Conservation (phyloP, 2,888 invertebrate genomes). For the Philereme vetulata region DNA sequence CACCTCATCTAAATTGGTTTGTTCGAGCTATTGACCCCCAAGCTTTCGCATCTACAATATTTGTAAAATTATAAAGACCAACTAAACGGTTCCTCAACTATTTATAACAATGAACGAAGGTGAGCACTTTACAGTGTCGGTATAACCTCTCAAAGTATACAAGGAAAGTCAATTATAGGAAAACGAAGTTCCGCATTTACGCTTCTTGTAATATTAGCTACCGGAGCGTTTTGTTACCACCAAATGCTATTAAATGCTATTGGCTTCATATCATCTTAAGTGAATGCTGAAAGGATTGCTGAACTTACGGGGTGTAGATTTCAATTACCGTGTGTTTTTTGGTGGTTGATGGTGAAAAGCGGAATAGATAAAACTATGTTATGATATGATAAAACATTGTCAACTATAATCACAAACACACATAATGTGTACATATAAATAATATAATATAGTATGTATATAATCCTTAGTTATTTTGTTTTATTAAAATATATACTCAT, state of each 20-base stretch:
- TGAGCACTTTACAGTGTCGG: conserved; percentile 36
- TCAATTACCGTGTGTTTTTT: background rate
- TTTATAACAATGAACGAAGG: conserved; percentile 34
- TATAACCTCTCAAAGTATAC: conserved; percentile 48
- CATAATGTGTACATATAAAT: too few species aligned
- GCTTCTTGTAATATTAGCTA: conserved; percentile 5
- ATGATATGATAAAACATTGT: too few species aligned
- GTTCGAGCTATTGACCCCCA: too few species aligned
- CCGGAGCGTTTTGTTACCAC: conserved; percentile 3
- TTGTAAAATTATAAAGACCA: background rate
- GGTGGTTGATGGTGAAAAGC: too few species aligned
- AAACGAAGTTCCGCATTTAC: conserved; percentile 37
- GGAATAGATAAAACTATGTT: too few species aligned
- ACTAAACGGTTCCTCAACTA: conserved; percentile 24
- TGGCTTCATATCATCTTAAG: background rate
- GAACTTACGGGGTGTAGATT: background rate
- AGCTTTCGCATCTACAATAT: too few species aligned
- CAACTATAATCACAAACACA: too few species aligned
- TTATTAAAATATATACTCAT: too few species aligned
- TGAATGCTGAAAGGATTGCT: background rate
- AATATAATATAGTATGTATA: too few species aligned
- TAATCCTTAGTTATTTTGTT: too few species aligned
- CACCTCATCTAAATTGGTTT: too few species aligned
- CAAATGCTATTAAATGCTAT: background rate
- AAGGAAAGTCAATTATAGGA: conserved; percentile 58